These are phyloP conservation scores for Phalacrocorax brasilianus DNA, from an alignment of 2,113 vertebrate species.

Conservation along the genomic window DNA sequence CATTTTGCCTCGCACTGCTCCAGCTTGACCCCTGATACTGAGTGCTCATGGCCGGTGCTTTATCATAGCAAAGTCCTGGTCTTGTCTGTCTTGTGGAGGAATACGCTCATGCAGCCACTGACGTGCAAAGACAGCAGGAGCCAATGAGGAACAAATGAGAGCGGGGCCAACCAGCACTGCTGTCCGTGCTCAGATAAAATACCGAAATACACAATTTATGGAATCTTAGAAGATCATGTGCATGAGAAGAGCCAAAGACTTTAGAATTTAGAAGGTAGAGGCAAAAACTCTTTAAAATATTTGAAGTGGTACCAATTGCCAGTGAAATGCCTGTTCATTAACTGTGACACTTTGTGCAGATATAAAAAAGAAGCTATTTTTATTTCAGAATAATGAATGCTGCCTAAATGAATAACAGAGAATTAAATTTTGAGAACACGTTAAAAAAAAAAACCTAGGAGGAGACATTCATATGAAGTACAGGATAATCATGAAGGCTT, in stretches of 20 bases:
- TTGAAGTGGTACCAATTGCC: neutral
- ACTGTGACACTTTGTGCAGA: neutral
- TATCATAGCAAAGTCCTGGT: neutral
- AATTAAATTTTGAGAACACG: constrained; percentile 17
- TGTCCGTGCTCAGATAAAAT: accelerated
- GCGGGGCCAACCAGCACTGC: neutral
- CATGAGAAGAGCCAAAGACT: neutral
- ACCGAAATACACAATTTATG: neutral
- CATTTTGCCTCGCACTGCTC: neutral
- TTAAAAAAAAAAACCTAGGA: neutral
- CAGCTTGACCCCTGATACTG: neutral
- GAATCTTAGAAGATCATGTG: neutral
- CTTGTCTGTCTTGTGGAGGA: neutral
- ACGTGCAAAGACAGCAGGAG: neutral
- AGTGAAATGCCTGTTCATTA: constrained; percentile 2
- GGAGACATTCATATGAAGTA: neutral
- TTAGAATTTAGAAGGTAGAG: neutral
- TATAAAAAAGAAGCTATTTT: constrained; percentile 42
- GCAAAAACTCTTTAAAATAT: neutral
- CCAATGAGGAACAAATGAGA: neutral
- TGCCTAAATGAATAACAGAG: neutral
- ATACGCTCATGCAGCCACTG: neutral
- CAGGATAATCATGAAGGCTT: neutral
- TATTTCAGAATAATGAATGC: constrained; percentile 21
- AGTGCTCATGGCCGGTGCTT: neutral